These are phyloP conservation scores for Pimephales promelas DNA, from an alignment of 2,113 vertebrate genomes.

Conservation along the genomic window DNA sequence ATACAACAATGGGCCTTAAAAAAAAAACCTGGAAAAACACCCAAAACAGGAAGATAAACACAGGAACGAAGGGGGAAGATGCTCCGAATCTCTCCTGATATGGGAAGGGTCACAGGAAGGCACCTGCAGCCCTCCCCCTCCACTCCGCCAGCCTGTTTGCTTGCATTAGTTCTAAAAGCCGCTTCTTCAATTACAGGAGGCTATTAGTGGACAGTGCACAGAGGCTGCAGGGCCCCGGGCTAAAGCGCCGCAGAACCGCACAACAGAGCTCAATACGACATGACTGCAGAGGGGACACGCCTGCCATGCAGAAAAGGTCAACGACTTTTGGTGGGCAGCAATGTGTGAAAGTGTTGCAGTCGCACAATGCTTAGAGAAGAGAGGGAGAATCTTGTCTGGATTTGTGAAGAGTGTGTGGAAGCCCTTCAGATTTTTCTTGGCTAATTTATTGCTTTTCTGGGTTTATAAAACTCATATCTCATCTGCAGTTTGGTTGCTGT, in stretches of 20 bases:
- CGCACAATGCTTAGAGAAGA: slow-evolving; percentile 59
- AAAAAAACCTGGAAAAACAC: slow-evolving; percentile 66
- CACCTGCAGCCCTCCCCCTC: slow-evolving; percentile 52
- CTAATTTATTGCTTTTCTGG: slow-evolving; percentile 4
- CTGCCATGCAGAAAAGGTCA: slow-evolving; percentile 77
- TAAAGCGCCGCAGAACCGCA: slow-evolving; percentile 68
- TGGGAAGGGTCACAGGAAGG: slow-evolving; percentile 56
- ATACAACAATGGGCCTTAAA: slow-evolving; percentile 63
- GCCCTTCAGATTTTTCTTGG: background rate
- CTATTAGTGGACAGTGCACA: slow-evolving; percentile 74
- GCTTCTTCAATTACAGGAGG: slow-evolving; percentile 77
- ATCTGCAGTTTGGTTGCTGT: background rate
- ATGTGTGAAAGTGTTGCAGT: slow-evolving; percentile 73
- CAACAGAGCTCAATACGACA: slow-evolving; percentile 76
- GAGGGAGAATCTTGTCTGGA: slow-evolving; percentile 2
- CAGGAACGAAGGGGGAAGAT: slow-evolving; percentile 49
- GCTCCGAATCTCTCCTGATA: slow-evolving; percentile 60
- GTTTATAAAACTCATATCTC: background rate
- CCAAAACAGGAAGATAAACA: slow-evolving; percentile 76
- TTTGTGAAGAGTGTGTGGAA: background rate
- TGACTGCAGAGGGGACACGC: slow-evolving; percentile 74
- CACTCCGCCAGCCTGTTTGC: slow-evolving; percentile 54
- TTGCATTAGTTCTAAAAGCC: slow-evolving; percentile 69
- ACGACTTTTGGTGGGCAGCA: slow-evolving; percentile 70
- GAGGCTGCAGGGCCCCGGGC: slow-evolving; percentile 65